Evolutionary conservation across 2,797 vertebrate genomes (phyloP).

Genomic region (Phrynocephalus forsythii): DNA sequence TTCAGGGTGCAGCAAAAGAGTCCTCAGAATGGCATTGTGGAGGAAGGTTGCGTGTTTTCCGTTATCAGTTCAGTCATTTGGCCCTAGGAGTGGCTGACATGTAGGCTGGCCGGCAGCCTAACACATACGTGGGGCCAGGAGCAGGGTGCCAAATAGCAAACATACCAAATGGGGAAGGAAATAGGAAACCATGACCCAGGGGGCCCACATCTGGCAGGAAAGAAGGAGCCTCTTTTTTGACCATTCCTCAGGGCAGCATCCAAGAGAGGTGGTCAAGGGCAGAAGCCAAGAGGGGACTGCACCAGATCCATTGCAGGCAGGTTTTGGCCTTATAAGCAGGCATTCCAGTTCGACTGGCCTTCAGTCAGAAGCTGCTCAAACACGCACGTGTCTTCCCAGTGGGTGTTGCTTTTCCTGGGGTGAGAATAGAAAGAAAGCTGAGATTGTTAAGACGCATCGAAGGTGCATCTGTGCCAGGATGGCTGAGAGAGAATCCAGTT

Average conservation of each 20-base stretch:
- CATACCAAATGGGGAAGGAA: not conserved
- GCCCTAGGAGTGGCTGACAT: not conserved
- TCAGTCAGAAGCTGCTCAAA: not conserved
- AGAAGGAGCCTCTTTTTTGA: not conserved
- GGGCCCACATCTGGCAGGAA: not conserved
- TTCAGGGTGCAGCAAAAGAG: not conserved
- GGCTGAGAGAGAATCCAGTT: not conserved
- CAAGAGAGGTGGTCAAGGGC: not conserved
- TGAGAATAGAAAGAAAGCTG: too few relatives aligned
- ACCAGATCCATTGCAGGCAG: not conserved
- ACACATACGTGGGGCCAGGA: not conserved
- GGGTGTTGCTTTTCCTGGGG: too few relatives aligned
- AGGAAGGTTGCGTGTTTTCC: too few relatives aligned
- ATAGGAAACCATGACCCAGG: slow-evolving; percentile 16
- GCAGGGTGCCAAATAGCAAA: not conserved
- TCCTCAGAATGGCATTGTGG: too few relatives aligned
- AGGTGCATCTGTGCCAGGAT: not conserved
- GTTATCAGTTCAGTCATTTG: not conserved
- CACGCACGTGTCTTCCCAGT: too few relatives aligned
- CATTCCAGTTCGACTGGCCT: not conserved
- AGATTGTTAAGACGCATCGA: too few relatives aligned
- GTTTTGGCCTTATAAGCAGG: not conserved
- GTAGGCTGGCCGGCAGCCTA: too few relatives aligned
- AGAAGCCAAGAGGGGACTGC: not conserved
- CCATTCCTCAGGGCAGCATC: not conserved